Evolutionary conservation across 2,113 vertebrate genomes (phyloP), one percentile per base, ranked within the genome.

Genomic region (Chascanopsetta lugubris): DNA sequence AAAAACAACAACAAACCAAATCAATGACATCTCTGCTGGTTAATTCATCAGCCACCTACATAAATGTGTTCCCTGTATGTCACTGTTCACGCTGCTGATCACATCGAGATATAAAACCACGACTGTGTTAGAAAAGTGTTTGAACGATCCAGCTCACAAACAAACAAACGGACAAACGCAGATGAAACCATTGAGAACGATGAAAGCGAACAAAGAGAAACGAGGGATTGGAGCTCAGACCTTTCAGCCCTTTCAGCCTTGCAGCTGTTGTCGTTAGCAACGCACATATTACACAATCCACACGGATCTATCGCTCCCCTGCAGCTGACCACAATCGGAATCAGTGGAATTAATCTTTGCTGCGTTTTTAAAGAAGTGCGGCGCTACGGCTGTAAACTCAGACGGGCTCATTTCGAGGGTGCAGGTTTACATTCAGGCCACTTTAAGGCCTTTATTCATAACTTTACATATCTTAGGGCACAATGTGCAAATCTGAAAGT

Each of bases 251-350:
- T n/a, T n/a, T n/a, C n/a, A n/a, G n/a, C n/a, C n/a, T n/a, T 53
- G 1, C 3, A 47, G 43, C 42, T 42, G 38, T 1, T 15, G 8
- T 30, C 29, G 12, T n/a, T n/a, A 42, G 12, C 38, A 7, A 46
- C 11, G 2, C 0, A n/a, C 29, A 50, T 30, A 1, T 85, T 81
- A 32, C 55, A 26, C 55, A 75, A 77, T 48, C 27, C 34, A 34
- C 42, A 51, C 38, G 32, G 32, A 64, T 55, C 48, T 43, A 27
- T 38, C 30, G 25, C 3, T 18, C 45, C 46, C 48, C 34, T 36
- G 38, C 6, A n/a, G 43, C 26, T 36, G 61, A 83, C 69, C 75
- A 62, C 78, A 81, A 5, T 54, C 17, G 40, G 21, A 49, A 15
- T 21, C 42, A 24, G 2, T 17, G 38, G 9, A 8, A 13, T 47